phyloP scores from a whole-genome alignment of 2,888 invertebrate genomes.

The Lasius platythorax region DNA sequence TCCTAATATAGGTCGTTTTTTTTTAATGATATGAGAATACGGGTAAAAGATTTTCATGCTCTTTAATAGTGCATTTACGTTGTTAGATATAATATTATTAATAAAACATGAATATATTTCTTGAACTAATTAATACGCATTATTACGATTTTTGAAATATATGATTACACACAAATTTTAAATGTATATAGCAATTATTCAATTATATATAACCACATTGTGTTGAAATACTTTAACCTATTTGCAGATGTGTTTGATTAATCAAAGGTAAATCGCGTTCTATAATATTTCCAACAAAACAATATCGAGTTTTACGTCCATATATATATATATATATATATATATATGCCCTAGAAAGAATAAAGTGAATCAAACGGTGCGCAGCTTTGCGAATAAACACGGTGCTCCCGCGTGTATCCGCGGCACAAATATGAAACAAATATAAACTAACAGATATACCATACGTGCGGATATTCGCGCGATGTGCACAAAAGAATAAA shows the following conservation, averaged over 20 bases:
- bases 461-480: conserved; percentile 26
- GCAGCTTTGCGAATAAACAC: conserved; percentile 33
- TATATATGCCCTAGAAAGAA: not conserved
- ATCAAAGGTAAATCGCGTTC: conserved; percentile 4
- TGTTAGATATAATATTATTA: not conserved
- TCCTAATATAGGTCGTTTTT: not conserved
- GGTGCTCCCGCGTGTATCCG: conserved; percentile 15
- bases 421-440: conserved; percentile 56
- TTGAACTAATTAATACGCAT: conserved; percentile 3
- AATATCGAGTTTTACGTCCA: conserved; percentile 4
- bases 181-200: conserved; percentile 33
- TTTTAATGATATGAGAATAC: not conserved
- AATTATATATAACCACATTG: not conserved
- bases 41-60: not conserved
- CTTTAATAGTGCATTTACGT: not conserved
- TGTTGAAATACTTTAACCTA: conserved; percentile 25
- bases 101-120: not conserved
- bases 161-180: conserved; percentile 5
- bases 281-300: conserved; percentile 40
- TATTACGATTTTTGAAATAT: not conserved
- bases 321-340: not conserved
- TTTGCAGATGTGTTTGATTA: conserved; percentile 23
- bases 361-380: conserved; percentile 41
- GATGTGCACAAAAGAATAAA: conserved; percentile 44
- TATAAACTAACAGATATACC: conserved; percentile 36